Evolutionary conservation across 2,797 vertebrate species (phyloP), one percentile per base, ranked within the genome.

Genomic region (Babyrousa celebensis): DNA sequence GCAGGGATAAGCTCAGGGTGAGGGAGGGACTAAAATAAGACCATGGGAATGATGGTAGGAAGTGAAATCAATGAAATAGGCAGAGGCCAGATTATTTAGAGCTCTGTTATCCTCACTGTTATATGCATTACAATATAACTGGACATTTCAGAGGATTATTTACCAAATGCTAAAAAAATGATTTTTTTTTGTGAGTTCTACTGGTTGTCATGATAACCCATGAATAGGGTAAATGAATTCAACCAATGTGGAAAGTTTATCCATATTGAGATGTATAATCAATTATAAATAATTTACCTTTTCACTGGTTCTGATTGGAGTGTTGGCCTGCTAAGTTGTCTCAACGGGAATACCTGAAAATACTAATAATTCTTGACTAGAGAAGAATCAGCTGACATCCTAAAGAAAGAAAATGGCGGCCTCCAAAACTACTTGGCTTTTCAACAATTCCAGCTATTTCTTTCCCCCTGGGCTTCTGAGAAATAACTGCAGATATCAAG

Each of bases 401-500:
- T 48, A 17, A 72, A 40, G 48, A 63, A 36, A 29, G 29, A 80
- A 87, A 87, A 83, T 89, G n/a, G 82, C 80, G 12, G 86, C 25
- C 43, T 92, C 85, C 40, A 62, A 77, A 91, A 82, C 23, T 48
- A 21, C 23, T 52, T 74, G 25, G 25, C 29, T 89, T 83, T 43
- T 74, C 78, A 91, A 85, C 63, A 68, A 27, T 90, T 94, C 60
- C 71, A 86, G 60, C 4, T 32, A n/a, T 40, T 40, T 95, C 43
- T 95, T 84, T 67, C 25, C 8, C 56, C 12, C 17, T 86, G 74
- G 40, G 10, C 52, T 86, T 80, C 62, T 93, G 27, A n/a, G 40
- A 89, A 52, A 40, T 75, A 95, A 95, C 92, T 32, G 71, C 32
- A 95, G 40, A 63, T 17, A 80, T 87, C 90, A 89, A 60, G 17